A percentile compares a stretch with the other conserved stretches of the same genome.
Conservation (phyloP, 2,113 vertebrate species). For the Pseudopipra pipra region DNA sequence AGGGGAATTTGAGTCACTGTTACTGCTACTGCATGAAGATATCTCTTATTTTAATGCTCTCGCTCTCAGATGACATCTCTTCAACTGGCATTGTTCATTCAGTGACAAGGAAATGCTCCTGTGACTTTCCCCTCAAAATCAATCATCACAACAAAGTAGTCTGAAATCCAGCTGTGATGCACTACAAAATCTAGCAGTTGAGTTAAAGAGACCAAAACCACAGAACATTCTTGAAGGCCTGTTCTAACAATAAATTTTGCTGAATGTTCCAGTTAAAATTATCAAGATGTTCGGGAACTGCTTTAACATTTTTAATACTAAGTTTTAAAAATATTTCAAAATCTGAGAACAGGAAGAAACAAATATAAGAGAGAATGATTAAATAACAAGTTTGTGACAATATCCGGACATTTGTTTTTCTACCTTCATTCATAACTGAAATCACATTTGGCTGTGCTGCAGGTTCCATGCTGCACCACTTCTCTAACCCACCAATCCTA, state of each 20-base stretch:
- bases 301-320: background rate
- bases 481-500: background rate
- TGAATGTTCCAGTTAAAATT: background rate
- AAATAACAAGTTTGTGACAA: background rate
- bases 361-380: background rate
- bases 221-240: background rate
- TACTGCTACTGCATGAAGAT: background rate
- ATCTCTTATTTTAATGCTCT: background rate
- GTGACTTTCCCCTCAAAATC: background rate
- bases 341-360: background rate
- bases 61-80: background rate
- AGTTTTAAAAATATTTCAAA: background rate
- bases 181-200: background rate
- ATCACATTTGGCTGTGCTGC: background rate
- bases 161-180: background rate
- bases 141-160: background rate
- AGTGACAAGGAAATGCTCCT: background rate
- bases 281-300: background rate
- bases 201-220: background rate
- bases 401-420: background rate
- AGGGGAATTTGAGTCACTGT: background rate
- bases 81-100: background rate
- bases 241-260: background rate
- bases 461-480: background rate
- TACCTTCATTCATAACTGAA: background rate